A percentile compares a stretch with the other conserved stretches of the same genome.
Conservation (phyloP, 2,113 vertebrate species). For the Fregata magnificens region DNA sequence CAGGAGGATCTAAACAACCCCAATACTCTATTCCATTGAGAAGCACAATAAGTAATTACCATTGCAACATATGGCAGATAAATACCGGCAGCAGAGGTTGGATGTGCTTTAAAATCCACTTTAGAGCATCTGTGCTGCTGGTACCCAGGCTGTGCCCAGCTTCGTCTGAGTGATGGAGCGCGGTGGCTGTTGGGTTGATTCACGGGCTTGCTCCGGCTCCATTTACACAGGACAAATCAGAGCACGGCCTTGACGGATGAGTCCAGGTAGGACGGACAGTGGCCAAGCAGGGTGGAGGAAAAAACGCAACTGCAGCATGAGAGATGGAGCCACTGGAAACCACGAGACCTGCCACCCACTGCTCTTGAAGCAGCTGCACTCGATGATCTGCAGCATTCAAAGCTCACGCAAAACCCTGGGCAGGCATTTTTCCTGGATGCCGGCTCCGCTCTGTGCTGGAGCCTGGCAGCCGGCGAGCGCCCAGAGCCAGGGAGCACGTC, state of each 20-base stretch:
- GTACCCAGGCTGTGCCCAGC: background rate
- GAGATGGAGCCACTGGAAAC: background rate
- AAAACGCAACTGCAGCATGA: background rate
- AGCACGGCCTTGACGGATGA: accelerated
- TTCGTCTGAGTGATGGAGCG: accelerated
- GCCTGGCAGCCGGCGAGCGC: accelerated
- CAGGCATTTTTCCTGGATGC: background rate
- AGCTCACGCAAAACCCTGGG: background rate
- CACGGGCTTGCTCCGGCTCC: background rate
- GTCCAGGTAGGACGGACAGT: background rate
- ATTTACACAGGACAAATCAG: background rate
- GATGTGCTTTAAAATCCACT: background rate
- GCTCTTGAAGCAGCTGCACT: accelerated
- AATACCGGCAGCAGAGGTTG: background rate
- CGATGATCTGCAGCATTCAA: background rate
- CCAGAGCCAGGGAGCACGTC: background rate
- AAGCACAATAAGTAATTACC: background rate
- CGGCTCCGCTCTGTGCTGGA: background rate
- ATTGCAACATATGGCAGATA: background rate
- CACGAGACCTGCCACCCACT: background rate
- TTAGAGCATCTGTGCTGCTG: background rate
- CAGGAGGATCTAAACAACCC: background rate
- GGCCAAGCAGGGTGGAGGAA: background rate
- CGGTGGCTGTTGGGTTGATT: background rate
- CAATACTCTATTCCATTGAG: background rate